Percentiles rank a stretch among this genome's conserved stretches.
Conservation (phyloP, 2,113 vertebrate species). For the Prionailurus viverrinus region DNA sequence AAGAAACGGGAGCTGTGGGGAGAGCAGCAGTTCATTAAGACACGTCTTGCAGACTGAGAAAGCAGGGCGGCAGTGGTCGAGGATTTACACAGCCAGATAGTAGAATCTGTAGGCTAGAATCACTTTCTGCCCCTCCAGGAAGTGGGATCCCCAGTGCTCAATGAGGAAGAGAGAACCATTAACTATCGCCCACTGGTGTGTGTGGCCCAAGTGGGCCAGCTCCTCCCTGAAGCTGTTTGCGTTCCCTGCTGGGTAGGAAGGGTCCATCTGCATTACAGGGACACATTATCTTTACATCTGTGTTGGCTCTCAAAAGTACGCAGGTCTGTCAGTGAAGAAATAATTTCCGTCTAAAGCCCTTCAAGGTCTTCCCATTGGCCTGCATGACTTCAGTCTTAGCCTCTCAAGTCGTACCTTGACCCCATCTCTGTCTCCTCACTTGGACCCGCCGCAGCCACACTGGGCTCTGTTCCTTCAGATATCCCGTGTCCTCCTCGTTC, state of each 20-base stretch:
- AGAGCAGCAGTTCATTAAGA: slow-evolving; percentile 16
- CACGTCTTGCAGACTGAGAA: not conserved
- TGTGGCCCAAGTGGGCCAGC: not conserved
- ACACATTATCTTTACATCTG: not conserved
- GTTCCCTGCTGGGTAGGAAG: not conserved
- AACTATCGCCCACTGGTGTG: not conserved
- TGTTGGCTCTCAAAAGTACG: not conserved
- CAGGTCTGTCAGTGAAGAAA: not conserved
- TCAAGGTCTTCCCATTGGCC: not conserved
- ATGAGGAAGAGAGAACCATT: not conserved
- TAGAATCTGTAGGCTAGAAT: not conserved
- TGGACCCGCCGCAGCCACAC: not conserved
- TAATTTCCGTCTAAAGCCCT: not conserved
- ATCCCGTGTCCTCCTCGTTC: not conserved
- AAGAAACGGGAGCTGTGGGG: slow-evolving; percentile 20
- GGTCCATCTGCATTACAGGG: not conserved
- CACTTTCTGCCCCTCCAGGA: not conserved
- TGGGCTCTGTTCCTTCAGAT: not conserved
- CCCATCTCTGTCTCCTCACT: not conserved
- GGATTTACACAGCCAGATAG: not conserved
- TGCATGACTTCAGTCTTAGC: rapidly evolving
- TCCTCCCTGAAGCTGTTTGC: not conserved
- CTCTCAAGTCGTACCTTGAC: not conserved
- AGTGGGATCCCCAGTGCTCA: not conserved
- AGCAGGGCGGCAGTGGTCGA: not conserved